These are phyloP conservation scores for Bedellia somnulentella DNA, from an alignment of 2,888 invertebrate genomes.

Conservation along the genomic window DNA sequence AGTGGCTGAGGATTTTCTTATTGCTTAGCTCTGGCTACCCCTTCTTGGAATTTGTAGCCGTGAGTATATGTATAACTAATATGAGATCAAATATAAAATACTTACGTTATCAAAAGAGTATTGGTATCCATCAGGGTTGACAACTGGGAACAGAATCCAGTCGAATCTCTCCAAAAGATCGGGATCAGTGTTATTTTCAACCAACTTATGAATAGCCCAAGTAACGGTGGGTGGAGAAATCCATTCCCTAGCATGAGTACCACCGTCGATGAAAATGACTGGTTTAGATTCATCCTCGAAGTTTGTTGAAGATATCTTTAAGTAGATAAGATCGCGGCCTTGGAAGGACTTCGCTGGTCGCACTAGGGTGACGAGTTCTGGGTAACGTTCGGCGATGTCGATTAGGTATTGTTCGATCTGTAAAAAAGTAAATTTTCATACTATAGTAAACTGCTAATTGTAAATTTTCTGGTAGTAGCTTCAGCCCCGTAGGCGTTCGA, in stretches of 20 bases:
- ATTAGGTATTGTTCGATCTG: constrained; percentile 48
- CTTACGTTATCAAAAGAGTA: constrained; percentile 48
- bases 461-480: no score
- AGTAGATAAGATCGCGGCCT: constrained; percentile 53
- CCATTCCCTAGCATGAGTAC: constrained; percentile 72
- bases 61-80: no score
- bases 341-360: constrained; percentile 57
- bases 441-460: no score
- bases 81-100: constrained; percentile 15
- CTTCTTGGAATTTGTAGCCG: no score
- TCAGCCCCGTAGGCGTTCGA: no score
- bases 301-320: constrained; percentile 62
- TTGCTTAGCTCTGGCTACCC: no score
- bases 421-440: no score
- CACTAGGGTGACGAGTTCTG: constrained; percentile 44
- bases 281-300: constrained; percentile 47
- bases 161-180: constrained; percentile 62
- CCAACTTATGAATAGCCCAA: constrained; percentile 66
- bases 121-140: constrained; percentile 75
- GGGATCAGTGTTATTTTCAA: constrained; percentile 58
- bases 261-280: constrained; percentile 62
- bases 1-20: no score
- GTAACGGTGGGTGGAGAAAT: constrained; percentile 67
- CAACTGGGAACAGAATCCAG: constrained; percentile 66
- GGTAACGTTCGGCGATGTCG: constrained; percentile 36